These are phyloP conservation scores for Lagopus leucura DNA, from an alignment of 2,113 vertebrate species.

Conservation along the genomic window DNA sequence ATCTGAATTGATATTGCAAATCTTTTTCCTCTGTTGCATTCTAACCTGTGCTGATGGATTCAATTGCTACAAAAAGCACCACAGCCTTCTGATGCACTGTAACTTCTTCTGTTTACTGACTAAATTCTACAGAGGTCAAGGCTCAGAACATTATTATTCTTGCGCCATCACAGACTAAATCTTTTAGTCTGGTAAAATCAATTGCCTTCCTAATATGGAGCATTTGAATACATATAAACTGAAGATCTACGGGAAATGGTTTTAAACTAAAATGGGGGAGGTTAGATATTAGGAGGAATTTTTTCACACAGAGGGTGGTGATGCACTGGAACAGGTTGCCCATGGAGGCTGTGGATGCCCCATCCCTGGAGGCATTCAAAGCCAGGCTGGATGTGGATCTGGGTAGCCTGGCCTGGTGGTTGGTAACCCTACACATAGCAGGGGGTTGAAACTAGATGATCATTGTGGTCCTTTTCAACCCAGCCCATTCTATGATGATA, in stretches of 20 bases:
- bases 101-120: neutral
- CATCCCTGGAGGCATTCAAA: too few species aligned
- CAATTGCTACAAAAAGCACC: neutral
- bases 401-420: too few species aligned
- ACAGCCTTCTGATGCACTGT: neutral
- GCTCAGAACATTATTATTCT: neutral
- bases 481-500: neutral
- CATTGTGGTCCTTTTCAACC: too few species aligned
- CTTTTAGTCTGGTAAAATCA: neutral
- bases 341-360: too few species aligned
- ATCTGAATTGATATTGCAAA: neutral
- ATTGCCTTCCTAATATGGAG: neutral
- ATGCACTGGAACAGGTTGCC: too few species aligned
- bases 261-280: too few species aligned
- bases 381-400: too few species aligned
- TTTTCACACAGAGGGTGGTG: too few species aligned
- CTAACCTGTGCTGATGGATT: fast-evolving
- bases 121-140: neutral
- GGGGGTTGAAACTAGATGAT: too few species aligned
- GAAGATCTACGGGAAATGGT: neutral
- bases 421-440: too few species aligned
- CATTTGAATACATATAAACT: neutral
- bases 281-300: too few species aligned
- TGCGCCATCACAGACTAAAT: neutral
- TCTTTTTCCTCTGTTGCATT: neutral